These are phyloP conservation scores for Metallyticus violacea DNA, from an alignment of 2,888 invertebrate genomes.

Conservation along the genomic window DNA sequence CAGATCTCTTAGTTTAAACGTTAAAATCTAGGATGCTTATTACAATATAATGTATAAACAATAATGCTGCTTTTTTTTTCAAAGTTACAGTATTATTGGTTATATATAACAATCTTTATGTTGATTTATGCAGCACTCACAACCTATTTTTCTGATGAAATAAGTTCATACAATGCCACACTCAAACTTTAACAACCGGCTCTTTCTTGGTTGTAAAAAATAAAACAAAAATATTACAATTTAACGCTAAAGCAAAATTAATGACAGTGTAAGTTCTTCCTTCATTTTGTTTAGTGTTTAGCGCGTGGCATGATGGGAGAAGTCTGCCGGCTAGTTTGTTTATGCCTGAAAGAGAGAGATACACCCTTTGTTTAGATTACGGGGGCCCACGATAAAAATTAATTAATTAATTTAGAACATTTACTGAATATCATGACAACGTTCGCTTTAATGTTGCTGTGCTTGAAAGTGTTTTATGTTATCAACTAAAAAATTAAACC, in stretches of 20 bases:
- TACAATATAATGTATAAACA: neutral
- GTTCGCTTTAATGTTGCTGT: neutral
- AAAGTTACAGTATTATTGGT: neutral
- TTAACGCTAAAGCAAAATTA: neutral
- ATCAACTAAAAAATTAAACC: neutral
- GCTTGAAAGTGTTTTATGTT: neutral
- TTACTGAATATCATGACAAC: neutral
- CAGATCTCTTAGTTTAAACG: neutral
- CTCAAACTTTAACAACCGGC: neutral
- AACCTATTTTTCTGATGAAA: neutral
- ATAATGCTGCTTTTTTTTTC: neutral
- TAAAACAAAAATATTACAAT: neutral
- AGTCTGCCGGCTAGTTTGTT: constrained; percentile 20
- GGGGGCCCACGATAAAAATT: neutral
- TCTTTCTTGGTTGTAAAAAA: neutral
- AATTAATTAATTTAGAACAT: neutral
- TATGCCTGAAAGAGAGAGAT: constrained; percentile 36
- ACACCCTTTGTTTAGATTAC: constrained; percentile 22
- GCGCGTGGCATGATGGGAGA: constrained; percentile 30
- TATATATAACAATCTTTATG: neutral
- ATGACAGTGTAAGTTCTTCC: neutral
- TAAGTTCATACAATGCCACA: neutral
- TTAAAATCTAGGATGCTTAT: neutral
- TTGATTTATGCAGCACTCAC: neutral
- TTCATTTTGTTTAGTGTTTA: constrained; percentile 5